Evolutionary conservation across 2,888 invertebrate genomes (phyloP), one percentile per base, ranked within the genome.

Genomic region (Scaptomyza caliginosa): DNA sequence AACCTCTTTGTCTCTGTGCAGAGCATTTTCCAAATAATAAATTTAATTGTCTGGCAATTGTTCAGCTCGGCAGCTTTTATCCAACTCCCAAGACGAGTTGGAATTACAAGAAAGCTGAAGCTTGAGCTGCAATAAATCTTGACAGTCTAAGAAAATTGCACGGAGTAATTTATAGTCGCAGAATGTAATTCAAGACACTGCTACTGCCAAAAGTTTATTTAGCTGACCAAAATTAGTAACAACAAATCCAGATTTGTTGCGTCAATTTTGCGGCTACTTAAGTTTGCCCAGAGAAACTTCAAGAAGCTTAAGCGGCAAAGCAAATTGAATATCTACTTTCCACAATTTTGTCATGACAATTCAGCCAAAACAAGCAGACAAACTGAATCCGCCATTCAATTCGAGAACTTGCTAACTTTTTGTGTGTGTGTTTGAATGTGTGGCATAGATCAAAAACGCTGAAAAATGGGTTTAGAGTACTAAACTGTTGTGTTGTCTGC

Each of bases 261-360:
- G 54, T 42, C 58, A 71, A 74, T 59, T 34, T 80, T 74, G 77
- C 48, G 81, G 77, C 65, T 54, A 46, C 75, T 78, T 59, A 67
- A 60, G 57, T 49, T 34, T 43, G 46, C 21, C 32, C 42, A 52
- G 2, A 7, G 7, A 46, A 72, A 72, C 71, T 78, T 81, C 57
- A 78, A 75, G 67, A 60, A 58, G 69, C 75, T 79, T 67, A 67
- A 51, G 43, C 43, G 28, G 38, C 42, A 52, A 49, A 49, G 59
- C 76, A 76, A 82, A 80, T 80, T 80, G 80, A 83, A 78, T 75
- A 63, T 58, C 63, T 72, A 8, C 54, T 55, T 39, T 42, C 34
- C 24, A 56, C 30, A 32, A 30, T 30, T 64, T 65, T 63, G 57
- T 66, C 77, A 66, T 67, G 80, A 58, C 80, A 83, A 83, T 77